Evolutionary conservation across 2,888 invertebrate species (phyloP).

Genomic region (Automeris io): DNA sequence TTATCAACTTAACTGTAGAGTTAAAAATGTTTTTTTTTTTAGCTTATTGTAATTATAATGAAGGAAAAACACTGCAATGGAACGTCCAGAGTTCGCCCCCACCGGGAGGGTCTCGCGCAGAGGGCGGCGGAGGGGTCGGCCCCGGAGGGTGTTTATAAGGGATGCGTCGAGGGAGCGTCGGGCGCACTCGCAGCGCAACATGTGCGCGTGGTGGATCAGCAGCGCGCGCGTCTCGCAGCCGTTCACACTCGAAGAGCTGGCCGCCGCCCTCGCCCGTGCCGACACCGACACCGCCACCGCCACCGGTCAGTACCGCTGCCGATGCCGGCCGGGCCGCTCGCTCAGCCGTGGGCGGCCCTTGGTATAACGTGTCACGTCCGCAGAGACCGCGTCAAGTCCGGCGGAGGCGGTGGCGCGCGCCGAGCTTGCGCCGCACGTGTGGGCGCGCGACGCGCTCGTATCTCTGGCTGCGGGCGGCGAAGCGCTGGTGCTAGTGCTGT

Average conservation of each 20-base stretch:
- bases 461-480: slow-evolving; percentile 11
- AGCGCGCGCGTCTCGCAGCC: slow-evolving; percentile 3
- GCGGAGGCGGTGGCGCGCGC: slow-evolving; percentile 16
- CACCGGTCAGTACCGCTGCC: neutral
- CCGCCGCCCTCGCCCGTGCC: neutral
- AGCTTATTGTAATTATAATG: too few relatives aligned
- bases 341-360: too few relatives aligned
- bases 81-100: too few relatives aligned
- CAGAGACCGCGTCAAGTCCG: slow-evolving; percentile 23
- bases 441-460: slow-evolving; percentile 29
- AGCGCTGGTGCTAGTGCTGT: slow-evolving; percentile 13
- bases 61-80: too few relatives aligned
- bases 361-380: too few relatives aligned
- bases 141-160: slow-evolving; percentile 14
- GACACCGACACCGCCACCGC: slow-evolving; percentile 1
- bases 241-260: slow-evolving; percentile 8
- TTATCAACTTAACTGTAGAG: too few relatives aligned
- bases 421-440: slow-evolving; percentile 20
- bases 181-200: slow-evolving; percentile 5
- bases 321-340: too few relatives aligned
- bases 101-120: slow-evolving; percentile 1
- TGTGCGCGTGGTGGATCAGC: neutral
- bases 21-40: too few relatives aligned
- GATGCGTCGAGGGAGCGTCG: neutral
- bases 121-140: neutral